Conservation (phyloP, 2,113 vertebrate genomes). For the Hydropotes inermis region DNA sequence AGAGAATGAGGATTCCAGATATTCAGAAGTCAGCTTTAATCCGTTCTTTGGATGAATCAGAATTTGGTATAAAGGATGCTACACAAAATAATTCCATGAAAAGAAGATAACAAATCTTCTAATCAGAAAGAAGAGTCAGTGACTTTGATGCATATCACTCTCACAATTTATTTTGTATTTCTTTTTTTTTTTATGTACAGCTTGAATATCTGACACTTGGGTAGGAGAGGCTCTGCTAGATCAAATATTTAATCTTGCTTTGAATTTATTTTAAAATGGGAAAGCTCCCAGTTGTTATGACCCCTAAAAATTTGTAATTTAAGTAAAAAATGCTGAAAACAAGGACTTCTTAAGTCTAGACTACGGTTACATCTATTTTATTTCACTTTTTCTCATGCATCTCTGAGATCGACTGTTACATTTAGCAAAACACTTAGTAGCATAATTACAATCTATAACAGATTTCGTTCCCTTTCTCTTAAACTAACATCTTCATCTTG, state of each 20-base stretch:
- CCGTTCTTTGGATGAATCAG: background rate
- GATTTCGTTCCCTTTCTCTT: background rate
- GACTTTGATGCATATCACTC: background rate
- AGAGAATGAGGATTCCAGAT: background rate
- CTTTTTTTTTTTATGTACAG: background rate
- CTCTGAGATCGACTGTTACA: background rate
- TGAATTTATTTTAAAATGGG: constrained; percentile 29
- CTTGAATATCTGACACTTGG: background rate
- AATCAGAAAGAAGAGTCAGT: background rate
- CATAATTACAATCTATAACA: background rate
- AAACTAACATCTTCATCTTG: background rate
- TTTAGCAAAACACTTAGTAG: constrained; percentile 27
- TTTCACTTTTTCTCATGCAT: background rate
- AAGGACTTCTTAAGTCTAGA: background rate
- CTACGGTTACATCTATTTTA: constrained; percentile 23
- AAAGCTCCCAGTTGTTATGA: constrained; percentile 1
- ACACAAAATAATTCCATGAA: background rate
- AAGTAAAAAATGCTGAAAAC: constrained; percentile 49
- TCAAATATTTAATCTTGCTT: background rate
- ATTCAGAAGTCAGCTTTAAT: background rate
- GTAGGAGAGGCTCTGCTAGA: background rate
- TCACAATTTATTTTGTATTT: background rate
- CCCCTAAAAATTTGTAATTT: constrained; percentile 30
- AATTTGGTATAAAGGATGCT: background rate
- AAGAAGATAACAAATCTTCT: background rate